phyloP scores from a whole-genome alignment of 2,113 vertebrate genomes.

The Proterorhinus semilunaris region DNA sequence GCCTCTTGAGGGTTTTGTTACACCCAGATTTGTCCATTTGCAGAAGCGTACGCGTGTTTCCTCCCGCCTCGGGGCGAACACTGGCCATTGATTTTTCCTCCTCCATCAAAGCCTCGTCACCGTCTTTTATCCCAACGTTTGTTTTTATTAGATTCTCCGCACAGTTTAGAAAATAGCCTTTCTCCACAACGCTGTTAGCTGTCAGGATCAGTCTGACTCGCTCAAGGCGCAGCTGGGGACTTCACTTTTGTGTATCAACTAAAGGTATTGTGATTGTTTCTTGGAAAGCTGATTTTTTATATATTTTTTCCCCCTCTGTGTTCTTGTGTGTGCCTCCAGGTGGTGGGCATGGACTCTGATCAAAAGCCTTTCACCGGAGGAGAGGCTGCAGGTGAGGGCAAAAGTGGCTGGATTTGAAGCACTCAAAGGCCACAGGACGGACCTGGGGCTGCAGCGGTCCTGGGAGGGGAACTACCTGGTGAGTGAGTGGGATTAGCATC shows the following conservation, averaged over 20 bases:
- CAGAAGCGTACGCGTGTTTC: conserved; percentile 56
- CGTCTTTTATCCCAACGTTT: conserved; percentile 59
- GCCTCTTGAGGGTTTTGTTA: conserved; percentile 39
- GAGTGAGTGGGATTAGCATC: conserved; percentile 35
- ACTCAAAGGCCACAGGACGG: conserved; percentile 89
- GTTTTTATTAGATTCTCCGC: conserved; percentile 18
- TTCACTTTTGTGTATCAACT: background rate
- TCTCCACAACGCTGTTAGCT: conserved; percentile 36
- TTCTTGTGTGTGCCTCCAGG: conserved; percentile 69
- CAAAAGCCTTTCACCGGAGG: conserved; percentile 85
- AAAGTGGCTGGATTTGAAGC: conserved; percentile 92
- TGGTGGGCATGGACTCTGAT: conserved; percentile 93
- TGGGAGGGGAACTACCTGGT: conserved; percentile 97
- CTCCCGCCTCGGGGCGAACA: conserved; percentile 41
- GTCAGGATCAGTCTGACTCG: conserved; percentile 29
- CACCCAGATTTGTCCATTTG: conserved; percentile 56
- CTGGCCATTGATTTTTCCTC: conserved; percentile 56
- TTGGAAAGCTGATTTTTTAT: conserved; percentile 22
- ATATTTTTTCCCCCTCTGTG: conserved; percentile 4
- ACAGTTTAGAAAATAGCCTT: conserved; percentile 35
- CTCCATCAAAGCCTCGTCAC: conserved; percentile 53
- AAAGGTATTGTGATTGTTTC: background rate
- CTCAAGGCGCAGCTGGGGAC: conserved; percentile 16
- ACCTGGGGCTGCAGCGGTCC: conserved; percentile 87
- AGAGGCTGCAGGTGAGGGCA: conserved; percentile 86